Conservation (phyloP, 2,113 vertebrate genomes). For the Proteles cristata region DNA sequence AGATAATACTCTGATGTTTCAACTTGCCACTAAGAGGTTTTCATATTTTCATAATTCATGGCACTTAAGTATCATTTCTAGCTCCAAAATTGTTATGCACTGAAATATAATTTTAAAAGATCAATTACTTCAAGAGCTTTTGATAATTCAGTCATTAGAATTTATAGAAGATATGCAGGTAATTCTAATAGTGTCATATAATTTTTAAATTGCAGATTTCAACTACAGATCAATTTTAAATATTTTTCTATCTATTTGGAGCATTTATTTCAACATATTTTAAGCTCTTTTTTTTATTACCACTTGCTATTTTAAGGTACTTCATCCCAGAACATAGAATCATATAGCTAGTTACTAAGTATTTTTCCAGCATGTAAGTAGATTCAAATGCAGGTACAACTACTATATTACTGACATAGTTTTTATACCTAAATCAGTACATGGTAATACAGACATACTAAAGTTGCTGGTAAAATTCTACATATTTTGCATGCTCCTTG, state of each 20-base stretch:
- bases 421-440: not conserved
- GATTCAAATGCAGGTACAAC: not conserved
- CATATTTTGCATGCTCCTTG: not conserved
- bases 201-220: constrained; percentile 37
- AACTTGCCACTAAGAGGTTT: not conserved
- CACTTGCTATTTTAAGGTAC: not conserved
- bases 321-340: constrained; percentile 6
- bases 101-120: constrained; percentile 54
- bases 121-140: constrained; percentile 55
- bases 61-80: constrained; percentile 35
- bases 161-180: not conserved
- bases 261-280: not conserved
- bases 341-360: not conserved
- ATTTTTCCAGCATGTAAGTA: not conserved
- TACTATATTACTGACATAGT: not conserved
- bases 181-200: not conserved
- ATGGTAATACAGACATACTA: not conserved
- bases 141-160: constrained; percentile 55
- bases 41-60: constrained; percentile 26
- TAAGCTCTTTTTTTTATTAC: not conserved
- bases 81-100: constrained; percentile 30
- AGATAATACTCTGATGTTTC: not conserved
- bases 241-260: not conserved
- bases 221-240: not conserved
- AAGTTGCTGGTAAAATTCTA: not conserved